A percentile compares a stretch with the other conserved stretches of the same genome.
These are phyloP conservation scores for Geotria australis DNA, from an alignment of 2,797 vertebrate genomes.

Conservation along the genomic window DNA sequence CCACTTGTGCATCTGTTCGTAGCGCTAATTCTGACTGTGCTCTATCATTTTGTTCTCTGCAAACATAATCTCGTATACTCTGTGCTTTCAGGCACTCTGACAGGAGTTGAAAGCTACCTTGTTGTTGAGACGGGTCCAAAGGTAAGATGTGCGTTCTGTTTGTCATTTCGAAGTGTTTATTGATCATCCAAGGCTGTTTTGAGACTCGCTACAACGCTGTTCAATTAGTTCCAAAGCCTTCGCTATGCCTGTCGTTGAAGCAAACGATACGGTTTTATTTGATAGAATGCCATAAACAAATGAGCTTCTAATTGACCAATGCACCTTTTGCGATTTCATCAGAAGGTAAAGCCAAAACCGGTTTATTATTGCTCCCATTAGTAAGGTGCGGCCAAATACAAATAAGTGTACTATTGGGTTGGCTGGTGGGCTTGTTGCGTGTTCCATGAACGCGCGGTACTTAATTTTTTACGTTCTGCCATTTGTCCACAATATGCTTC, in stretches of 20 bases:
- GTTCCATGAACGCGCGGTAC: not conserved
- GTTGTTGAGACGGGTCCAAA: slow-evolving; percentile 31
- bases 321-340: too few species aligned
- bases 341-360: too few species aligned
- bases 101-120: slow-evolving; percentile 65
- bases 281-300: too few species aligned
- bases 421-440: not conserved
- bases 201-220: not conserved
- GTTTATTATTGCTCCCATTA: too few species aligned
- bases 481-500: not conserved
- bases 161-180: not conserved
- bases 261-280: too few species aligned
- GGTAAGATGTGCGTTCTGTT: slow-evolving; percentile 13
- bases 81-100: slow-evolving; percentile 35
- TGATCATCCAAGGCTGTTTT: not conserved
- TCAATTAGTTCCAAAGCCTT: not conserved
- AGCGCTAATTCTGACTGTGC: too few species aligned
- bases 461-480: not conserved
- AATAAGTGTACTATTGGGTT: too few species aligned
- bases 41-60: too few species aligned
- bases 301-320: too few species aligned
- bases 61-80: not conserved
- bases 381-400: too few species aligned
- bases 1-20: too few species aligned
- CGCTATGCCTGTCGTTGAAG: too few species aligned